These are phyloP conservation scores for Neogale vison DNA, from an alignment of 2,113 vertebrate species.

Conservation along the genomic window DNA sequence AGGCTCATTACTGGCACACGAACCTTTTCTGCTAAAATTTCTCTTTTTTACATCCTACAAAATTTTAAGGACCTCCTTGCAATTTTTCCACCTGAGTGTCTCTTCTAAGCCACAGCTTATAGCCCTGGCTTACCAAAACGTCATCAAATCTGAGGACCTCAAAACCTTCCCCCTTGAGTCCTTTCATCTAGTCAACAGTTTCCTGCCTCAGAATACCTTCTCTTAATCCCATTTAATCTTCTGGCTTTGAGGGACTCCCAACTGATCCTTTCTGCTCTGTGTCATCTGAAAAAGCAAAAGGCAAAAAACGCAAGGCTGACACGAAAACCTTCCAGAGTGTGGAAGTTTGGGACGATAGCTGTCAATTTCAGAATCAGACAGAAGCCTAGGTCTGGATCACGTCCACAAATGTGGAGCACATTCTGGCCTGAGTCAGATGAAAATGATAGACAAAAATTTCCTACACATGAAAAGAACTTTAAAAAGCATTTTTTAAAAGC, in stretches of 20 bases:
- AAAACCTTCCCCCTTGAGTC: neutral
- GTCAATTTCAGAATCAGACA: neutral
- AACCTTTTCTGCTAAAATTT: neutral
- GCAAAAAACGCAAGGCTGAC: neutral
- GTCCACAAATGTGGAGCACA: neutral
- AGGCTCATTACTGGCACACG: slow-evolving; percentile 31
- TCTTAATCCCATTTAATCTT: slow-evolving; percentile 19
- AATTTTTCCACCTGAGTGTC: slow-evolving; percentile 26
- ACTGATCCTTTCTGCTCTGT: neutral
- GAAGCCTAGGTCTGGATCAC: neutral
- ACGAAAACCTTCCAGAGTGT: neutral
- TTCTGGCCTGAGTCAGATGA: neutral
- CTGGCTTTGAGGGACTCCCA: neutral
- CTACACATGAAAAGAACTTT: neutral
- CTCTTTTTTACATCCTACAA: slow-evolving; percentile 43
- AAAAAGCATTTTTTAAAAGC: neutral
- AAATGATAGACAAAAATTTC: neutral
- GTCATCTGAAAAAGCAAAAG: slow-evolving; percentile 9
- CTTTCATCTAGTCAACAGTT: neutral
- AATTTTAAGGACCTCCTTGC: slow-evolving; percentile 68
- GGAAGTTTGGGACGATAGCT: neutral
- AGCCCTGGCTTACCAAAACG: neutral
- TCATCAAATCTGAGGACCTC: neutral
- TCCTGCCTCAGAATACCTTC: neutral
- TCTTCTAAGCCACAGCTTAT: neutral